Evolutionary conservation across 1,140 invertebrate genomes (phyloP).

Genomic region (Platyura marginata): DNA sequence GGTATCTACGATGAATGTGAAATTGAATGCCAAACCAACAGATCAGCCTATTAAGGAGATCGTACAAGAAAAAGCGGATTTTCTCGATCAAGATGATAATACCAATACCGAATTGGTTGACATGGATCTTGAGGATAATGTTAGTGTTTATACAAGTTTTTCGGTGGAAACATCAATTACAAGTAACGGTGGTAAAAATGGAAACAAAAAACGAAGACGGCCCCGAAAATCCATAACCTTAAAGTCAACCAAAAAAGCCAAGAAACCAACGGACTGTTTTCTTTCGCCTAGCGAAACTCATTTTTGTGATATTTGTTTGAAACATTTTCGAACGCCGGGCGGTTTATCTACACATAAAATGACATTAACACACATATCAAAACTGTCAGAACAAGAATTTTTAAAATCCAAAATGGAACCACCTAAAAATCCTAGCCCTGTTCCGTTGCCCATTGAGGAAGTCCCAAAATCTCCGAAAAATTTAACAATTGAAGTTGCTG

Average conservation of each 20-base stretch:
- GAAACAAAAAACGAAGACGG: slow-evolving; percentile 10
- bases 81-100: slow-evolving; percentile 12
- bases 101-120: slow-evolving; percentile 23
- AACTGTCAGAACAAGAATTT: slow-evolving; percentile 30
- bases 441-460: background rate
- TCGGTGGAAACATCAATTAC: slow-evolving; percentile 12
- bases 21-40: background rate
- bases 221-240: slow-evolving; percentile 14
- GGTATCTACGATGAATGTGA: background rate
- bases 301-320: slow-evolving; percentile 27
- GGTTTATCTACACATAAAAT: slow-evolving; percentile 28
- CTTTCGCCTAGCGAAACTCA: slow-evolving; percentile 10
- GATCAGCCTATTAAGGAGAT: background rate
- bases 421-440: background rate
- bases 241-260: slow-evolving; percentile 15
- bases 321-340: slow-evolving; percentile 24
- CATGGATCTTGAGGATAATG: slow-evolving; percentile 22
- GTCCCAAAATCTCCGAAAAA: background rate
- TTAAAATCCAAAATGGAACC: slow-evolving; percentile 8
- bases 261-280: slow-evolving; percentile 5
- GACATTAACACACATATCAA: slow-evolving; percentile 31
- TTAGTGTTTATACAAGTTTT: slow-evolving; percentile 22
- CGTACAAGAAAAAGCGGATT: background rate
- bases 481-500: background rate
- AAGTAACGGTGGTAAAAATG: slow-evolving; percentile 9